phyloP scores from a whole-genome alignment of 2,888 invertebrate species.

The Morpho achilles region DNA sequence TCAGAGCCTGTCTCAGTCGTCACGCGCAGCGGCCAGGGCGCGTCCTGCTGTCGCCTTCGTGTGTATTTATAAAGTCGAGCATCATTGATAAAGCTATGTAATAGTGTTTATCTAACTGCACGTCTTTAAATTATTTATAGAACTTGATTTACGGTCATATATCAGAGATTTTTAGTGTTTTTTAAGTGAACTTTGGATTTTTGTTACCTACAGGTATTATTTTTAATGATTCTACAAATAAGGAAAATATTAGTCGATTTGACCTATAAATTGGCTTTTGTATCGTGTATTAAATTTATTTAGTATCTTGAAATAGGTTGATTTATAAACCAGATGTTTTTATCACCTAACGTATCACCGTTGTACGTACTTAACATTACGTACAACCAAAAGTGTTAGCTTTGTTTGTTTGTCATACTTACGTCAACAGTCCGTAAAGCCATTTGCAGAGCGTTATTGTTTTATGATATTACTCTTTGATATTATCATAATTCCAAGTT shows the following conservation, averaged over 20 bases:
- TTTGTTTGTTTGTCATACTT: constrained; percentile 13
- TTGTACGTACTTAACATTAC: too few species aligned
- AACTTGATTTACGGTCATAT: neutral
- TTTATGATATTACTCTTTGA: constrained; percentile 2
- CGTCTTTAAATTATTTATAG: constrained; percentile 7
- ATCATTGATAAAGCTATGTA: constrained; percentile 55
- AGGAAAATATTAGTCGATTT: neutral
- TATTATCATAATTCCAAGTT: constrained; percentile 3
- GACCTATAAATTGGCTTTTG: neutral
- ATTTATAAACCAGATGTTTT: too few species aligned
- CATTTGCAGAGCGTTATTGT: constrained; percentile 19
- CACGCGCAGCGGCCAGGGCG: constrained; percentile 57
- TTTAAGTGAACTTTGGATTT: neutral
- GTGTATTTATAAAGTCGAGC: constrained; percentile 68
- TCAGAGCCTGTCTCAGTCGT: constrained; percentile 43
- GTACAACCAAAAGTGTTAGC: neutral
- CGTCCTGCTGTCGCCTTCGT: constrained; percentile 69
- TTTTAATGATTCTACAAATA: neutral
- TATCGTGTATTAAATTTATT: neutral
- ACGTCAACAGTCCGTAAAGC: constrained; percentile 18
- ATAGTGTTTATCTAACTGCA: constrained; percentile 35
- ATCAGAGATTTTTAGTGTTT: neutral
- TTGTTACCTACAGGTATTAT: neutral
- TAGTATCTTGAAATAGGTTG: too few species aligned
- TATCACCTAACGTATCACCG: too few species aligned